These are phyloP conservation scores for Premnoplex brunnescens DNA, from an alignment of 2,797 vertebrate genomes.

Conservation along the genomic window DNA sequence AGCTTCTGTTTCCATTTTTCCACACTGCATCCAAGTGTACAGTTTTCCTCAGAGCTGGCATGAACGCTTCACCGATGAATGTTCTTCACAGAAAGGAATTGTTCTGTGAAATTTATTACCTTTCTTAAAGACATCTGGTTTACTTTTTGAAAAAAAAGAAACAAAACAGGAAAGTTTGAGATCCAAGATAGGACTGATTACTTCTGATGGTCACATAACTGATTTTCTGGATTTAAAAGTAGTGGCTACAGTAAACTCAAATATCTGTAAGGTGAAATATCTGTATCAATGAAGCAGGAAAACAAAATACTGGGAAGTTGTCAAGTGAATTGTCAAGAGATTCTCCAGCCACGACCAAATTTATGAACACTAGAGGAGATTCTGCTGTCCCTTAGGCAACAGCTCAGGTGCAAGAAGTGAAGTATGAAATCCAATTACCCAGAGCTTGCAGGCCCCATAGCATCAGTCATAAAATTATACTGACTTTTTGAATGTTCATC, in stretches of 20 bases:
- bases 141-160: neutral
- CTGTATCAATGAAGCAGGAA: neutral
- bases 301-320: neutral
- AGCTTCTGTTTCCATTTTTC: neutral
- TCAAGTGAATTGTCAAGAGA: neutral
- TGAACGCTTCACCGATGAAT: neutral
- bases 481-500: neutral
- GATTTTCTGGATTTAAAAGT: neutral
- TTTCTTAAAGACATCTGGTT: neutral
- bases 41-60: neutral
- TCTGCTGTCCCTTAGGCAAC: neutral
- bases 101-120: neutral
- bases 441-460: neutral
- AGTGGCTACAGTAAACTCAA: neutral
- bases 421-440: neutral
- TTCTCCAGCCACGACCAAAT: neutral
- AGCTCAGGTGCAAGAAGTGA: slow-evolving; percentile 2
- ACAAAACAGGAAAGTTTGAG: neutral
- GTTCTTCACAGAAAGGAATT: neutral
- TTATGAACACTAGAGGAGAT: neutral
- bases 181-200: neutral
- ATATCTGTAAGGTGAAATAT: neutral
- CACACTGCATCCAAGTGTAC: neutral
- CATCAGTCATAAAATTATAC: neutral
- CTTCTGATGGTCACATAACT: neutral